These are phyloP conservation scores for Siniperca knerii DNA, from an alignment of 2,113 vertebrate species.

Conservation along the genomic window DNA sequence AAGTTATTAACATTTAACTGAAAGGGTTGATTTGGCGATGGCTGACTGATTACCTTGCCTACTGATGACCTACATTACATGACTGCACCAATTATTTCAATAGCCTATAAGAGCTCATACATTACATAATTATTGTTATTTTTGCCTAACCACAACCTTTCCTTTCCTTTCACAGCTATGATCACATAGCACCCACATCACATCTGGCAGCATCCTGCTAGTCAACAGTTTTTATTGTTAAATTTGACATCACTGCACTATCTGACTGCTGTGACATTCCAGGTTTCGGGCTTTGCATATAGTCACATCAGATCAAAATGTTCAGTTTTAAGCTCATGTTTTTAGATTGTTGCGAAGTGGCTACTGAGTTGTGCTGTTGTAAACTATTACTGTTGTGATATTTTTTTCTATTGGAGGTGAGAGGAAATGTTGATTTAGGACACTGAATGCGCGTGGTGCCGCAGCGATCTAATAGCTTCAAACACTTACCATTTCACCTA, in stretches of 20 bases:
- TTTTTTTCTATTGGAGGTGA: background rate
- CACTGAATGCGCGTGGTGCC: no score
- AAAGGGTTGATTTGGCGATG: background rate
- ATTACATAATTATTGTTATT: background rate
- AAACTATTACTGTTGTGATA: background rate
- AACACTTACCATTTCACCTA: no score
- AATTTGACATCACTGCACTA: background rate
- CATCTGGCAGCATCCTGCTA: slow-evolving; percentile 13
- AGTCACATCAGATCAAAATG: background rate
- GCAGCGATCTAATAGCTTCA: no score
- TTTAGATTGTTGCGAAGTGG: background rate
- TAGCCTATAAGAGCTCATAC: background rate
- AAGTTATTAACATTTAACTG: background rate
- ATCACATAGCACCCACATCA: slow-evolving; percentile 19
- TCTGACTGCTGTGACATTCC: background rate
- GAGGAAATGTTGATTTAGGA: background rate
- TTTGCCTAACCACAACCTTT: background rate
- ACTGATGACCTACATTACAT: background rate
- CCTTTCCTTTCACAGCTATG: background rate
- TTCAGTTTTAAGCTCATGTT: background rate
- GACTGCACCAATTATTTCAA: background rate
- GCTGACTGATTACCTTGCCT: background rate
- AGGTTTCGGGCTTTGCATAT: background rate
- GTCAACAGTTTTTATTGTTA: background rate
- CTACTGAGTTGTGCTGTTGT: background rate